These are phyloP conservation scores for Ascaphus truei DNA, from an alignment of 2,113 vertebrate species.

Conservation along the genomic window DNA sequence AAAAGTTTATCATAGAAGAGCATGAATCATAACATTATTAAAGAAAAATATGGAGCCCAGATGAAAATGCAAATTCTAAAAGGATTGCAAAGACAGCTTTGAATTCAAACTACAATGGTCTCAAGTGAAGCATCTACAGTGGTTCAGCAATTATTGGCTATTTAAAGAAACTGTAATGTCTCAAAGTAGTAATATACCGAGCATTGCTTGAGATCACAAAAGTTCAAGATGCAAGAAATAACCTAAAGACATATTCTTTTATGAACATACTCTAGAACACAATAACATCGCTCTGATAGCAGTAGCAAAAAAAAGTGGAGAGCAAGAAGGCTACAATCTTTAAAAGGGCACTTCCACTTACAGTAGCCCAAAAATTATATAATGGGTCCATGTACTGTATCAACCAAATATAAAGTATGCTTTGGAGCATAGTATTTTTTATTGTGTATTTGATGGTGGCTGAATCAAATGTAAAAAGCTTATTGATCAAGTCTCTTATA, in stretches of 20 bases:
- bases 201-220: conserved; percentile 3
- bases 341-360: too few relatives aligned
- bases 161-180: conserved; percentile 1
- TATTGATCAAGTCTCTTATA: too few relatives aligned
- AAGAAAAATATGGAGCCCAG: not conserved
- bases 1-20: conserved; percentile 8
- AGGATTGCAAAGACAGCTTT: conserved; percentile 7
- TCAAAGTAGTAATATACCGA: not conserved
- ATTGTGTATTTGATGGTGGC: too few relatives aligned
- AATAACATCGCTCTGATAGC: conserved; percentile 24
- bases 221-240: conserved; percentile 22
- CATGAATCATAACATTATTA: conserved; percentile 26
- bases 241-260: conserved; percentile 27
- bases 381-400: too few relatives aligned
- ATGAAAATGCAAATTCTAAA: conserved; percentile 15
- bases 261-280: conserved; percentile 17
- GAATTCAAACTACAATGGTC: conserved; percentile 1
- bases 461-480: too few relatives aligned
- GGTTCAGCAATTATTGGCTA: conserved; percentile 14
- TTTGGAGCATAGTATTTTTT: too few relatives aligned
- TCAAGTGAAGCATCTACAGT: conserved; percentile 4
- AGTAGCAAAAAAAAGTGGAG: not conserved
- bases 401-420: too few relatives aligned
- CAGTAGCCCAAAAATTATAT: too few relatives aligned
- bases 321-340: not conserved